phyloP scores from a whole-genome alignment of 23 tunicate genomes.

The Styela clava region DNA sequence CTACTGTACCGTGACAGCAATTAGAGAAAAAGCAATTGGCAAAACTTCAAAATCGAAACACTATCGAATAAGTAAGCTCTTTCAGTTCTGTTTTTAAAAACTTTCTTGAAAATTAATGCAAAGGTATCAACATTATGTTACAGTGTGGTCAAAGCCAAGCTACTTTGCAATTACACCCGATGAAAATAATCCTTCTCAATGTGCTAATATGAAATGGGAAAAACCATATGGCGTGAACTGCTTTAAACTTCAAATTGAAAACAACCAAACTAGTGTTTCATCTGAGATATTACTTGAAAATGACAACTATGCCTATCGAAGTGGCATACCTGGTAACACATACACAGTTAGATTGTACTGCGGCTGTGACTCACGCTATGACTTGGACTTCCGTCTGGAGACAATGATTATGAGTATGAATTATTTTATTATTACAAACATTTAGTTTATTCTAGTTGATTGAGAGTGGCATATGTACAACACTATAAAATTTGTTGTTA shows the following conservation, averaged over 20 bases:
- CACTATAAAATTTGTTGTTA: no score
- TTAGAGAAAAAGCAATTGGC: background rate
- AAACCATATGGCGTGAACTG: constrained; percentile 6
- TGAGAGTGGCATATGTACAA: no score
- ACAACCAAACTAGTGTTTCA: background rate
- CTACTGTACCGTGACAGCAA: background rate
- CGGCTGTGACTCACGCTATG: background rate
- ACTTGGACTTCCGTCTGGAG: no score
- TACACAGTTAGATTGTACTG: background rate
- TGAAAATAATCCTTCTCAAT: background rate
- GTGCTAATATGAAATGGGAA: background rate
- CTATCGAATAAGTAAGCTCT: background rate
- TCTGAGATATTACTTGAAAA: background rate
- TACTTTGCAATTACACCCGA: background rate
- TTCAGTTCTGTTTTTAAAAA: no score
- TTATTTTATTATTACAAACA: no score
- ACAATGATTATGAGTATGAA: background rate
- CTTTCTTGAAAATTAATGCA: no score
- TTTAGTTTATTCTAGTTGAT: no score
- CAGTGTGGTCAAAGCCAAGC: background rate
- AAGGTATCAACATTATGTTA: no score
- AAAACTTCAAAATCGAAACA: background rate
- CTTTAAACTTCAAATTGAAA: background rate
- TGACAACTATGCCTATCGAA: background rate
- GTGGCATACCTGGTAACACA: background rate